phyloP scores from a whole-genome alignment of 2,797 vertebrate genomes.

The Propithecus perrieri region DNA sequence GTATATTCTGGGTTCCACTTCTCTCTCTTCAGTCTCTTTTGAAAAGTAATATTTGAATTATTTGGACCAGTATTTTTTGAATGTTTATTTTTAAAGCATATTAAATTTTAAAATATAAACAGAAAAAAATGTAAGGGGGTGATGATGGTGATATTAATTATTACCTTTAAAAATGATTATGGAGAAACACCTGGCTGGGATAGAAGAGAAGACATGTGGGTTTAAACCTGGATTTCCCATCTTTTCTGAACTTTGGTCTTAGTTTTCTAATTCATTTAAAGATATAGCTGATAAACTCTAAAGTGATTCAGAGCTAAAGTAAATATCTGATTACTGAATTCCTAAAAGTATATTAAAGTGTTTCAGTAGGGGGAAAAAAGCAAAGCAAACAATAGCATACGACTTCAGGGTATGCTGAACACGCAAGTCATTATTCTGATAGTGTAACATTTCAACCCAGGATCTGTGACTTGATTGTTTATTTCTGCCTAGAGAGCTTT shows the following conservation, averaged over 20 bases:
- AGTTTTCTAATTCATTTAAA: not conserved
- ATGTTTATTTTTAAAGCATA: not conserved
- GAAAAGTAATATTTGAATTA: conserved; percentile 85
- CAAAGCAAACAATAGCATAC: not conserved
- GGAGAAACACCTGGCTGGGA: accelerated
- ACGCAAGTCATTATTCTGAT: not conserved
- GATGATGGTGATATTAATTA: not conserved
- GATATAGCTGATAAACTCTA: not conserved
- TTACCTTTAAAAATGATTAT: not conserved
- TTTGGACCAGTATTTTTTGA: conserved; percentile 84
- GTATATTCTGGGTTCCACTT: conserved; percentile 86
- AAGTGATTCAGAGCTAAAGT: not conserved
- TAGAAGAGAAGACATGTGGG: accelerated
- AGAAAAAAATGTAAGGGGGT: not conserved
- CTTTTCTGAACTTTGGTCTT: not conserved
- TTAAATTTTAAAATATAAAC: not conserved
- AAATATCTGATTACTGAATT: not conserved
- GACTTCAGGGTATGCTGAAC: not conserved
- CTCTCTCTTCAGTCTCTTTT: conserved; percentile 86
- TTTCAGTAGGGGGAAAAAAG: not conserved
- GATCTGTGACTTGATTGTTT: not conserved
- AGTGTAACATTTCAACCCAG: not conserved
- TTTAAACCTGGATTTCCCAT: not conserved
- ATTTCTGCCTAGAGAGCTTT: conserved; percentile 56
- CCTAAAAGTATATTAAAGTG: not conserved